Evolutionary conservation across 2,797 vertebrate genomes (phyloP).

Genomic region (Enteromius mattozi): DNA sequence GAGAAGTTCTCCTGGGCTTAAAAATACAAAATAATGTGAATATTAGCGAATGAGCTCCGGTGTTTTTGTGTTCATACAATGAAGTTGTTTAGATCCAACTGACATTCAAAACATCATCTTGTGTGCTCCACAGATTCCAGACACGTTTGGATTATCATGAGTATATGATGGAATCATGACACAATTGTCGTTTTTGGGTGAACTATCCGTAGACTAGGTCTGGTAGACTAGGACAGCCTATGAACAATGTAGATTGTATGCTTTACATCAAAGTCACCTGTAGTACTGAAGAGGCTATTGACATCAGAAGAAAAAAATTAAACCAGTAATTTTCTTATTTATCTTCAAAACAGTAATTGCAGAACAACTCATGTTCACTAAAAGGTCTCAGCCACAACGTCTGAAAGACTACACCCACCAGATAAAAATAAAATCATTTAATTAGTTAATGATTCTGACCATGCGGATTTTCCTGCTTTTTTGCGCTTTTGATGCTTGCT

Average conservation of each 20-base stretch:
- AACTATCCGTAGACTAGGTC: background rate
- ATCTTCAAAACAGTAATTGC: background rate
- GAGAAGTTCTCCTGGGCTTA: background rate
- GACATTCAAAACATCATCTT: background rate
- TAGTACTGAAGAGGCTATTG: background rate
- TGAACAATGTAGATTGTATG: background rate
- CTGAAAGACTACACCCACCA: background rate
- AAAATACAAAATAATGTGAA: background rate
- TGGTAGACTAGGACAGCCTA: background rate
- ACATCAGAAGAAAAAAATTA: background rate
- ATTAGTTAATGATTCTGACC: background rate
- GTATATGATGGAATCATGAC: background rate
- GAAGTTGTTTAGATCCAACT: no score
- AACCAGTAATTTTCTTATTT: background rate
- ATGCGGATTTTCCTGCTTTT: background rate
- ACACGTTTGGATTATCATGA: background rate
- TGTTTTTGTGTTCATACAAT: no score
- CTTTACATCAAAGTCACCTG: background rate
- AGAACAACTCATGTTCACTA: background rate
- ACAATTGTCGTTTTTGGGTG: background rate
- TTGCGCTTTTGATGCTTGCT: background rate
- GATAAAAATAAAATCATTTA: background rate
- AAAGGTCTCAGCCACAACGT: background rate
- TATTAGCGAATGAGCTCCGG: background rate
- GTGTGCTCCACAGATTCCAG: background rate